Evolutionary conservation across 1,140 invertebrate genomes (phyloP).

Genomic region (Caenorhabditis remanei): DNA sequence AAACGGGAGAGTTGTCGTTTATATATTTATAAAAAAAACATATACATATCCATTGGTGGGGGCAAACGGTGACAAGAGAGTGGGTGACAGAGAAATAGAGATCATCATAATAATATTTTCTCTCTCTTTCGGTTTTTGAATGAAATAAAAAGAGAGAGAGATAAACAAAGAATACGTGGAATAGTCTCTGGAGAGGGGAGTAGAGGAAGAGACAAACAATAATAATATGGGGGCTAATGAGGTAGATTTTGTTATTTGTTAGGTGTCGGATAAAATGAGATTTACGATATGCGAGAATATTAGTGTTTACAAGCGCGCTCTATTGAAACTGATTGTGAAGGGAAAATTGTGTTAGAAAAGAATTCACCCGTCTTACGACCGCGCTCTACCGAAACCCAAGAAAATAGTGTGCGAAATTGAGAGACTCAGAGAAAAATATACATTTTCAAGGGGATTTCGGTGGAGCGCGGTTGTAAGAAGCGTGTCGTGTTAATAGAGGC

Average conservation of each 20-base stretch:
- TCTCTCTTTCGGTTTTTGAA: too few species aligned
- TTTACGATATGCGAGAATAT: not conserved
- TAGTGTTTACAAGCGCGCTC: too few species aligned
- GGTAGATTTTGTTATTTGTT: not conserved
- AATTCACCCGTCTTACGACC: too few species aligned
- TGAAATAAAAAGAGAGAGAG: not conserved
- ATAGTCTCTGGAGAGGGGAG: not conserved
- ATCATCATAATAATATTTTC: not conserved
- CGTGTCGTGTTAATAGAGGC: too few species aligned
- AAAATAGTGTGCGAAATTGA: too few species aligned
- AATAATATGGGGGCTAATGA: not conserved
- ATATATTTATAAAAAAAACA: slow-evolving; percentile 9
- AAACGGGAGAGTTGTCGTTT: not conserved
- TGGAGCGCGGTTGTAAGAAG: too few species aligned
- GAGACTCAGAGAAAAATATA: too few species aligned
- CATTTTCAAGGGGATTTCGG: too few species aligned
- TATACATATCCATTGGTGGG: not conserved
- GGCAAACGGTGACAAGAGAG: not conserved
- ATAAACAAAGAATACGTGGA: not conserved
- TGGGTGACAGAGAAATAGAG: slow-evolving; percentile 2
- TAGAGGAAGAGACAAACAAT: not conserved
- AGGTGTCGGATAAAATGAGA: not conserved
- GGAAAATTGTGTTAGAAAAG: too few species aligned
- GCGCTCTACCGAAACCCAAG: too few species aligned
- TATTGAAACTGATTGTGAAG: too few species aligned